A percentile compares a stretch with the other conserved stretches of the same genome.
These are phyloP conservation scores for Tricholaema leucomelas DNA, from an alignment of 2,113 vertebrate species.

Conservation along the genomic window DNA sequence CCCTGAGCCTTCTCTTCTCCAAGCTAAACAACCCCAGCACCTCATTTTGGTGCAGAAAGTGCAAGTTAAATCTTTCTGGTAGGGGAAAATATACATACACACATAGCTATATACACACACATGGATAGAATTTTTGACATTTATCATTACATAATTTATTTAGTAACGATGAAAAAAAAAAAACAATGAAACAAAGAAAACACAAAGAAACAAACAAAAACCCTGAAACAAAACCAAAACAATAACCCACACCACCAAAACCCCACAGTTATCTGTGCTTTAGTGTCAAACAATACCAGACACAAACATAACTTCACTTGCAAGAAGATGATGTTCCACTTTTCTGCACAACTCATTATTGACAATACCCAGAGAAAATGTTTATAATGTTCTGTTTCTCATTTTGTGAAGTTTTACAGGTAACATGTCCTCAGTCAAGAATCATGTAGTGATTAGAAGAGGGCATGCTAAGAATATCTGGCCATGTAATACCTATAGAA, in stretches of 20 bases:
- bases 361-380: conserved; percentile 72
- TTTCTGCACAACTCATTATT: conserved; percentile 75
- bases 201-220: too few relatives aligned
- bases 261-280: conserved; percentile 26
- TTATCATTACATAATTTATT: conserved; percentile 60
- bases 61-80: neutral
- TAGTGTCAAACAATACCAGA: conserved; percentile 59
- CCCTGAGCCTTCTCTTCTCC: too few relatives aligned
- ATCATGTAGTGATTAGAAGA: conserved; percentile 74
- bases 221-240: too few relatives aligned
- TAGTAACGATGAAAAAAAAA: conserved; percentile 23
- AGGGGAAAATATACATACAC: neutral
- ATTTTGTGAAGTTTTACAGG: conserved; percentile 79
- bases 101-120: too few relatives aligned
- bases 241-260: neutral
- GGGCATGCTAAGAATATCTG: conserved; percentile 60
- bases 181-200: neutral
- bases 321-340: conserved; percentile 61
- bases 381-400: conserved; percentile 73
- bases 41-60: neutral
- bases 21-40: too few relatives aligned
- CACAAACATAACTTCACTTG: conserved; percentile 59
- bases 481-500: conserved; percentile 59
- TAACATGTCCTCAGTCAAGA: conserved; percentile 75
- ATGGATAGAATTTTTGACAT: neutral